Conservation (phyloP, 2,797 vertebrate genomes). For the Austrolebias charrua region DNA sequence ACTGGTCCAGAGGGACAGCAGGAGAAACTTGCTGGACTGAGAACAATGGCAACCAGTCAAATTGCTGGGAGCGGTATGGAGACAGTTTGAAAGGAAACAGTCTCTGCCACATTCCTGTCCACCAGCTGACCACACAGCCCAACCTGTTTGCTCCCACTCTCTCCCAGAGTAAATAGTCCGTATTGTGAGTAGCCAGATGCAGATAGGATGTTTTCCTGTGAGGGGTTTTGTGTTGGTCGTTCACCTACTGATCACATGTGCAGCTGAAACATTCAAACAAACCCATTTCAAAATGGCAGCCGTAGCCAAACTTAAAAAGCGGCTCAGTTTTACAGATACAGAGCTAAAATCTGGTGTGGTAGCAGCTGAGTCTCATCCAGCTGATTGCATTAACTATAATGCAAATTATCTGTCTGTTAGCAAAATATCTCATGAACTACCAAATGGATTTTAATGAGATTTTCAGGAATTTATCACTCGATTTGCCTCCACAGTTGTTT, state of each 20-base stretch:
- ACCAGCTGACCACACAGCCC: constrained; percentile 51
- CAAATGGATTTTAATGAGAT: too few relatives aligned
- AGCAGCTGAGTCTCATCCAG: too few relatives aligned
- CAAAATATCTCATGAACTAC: too few relatives aligned
- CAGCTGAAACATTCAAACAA: background rate
- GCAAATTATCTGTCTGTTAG: too few relatives aligned
- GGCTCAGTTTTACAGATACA: too few relatives aligned
- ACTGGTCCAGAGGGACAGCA: constrained; percentile 19
- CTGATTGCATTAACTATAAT: too few relatives aligned
- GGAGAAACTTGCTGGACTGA: constrained; percentile 5
- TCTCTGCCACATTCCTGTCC: constrained; percentile 50
- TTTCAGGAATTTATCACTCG: too few relatives aligned
- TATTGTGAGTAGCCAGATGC: constrained; percentile 23
- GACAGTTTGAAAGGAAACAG: constrained; percentile 35
- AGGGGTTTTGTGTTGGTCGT: constrained; percentile 6
- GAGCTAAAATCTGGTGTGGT: too few relatives aligned
- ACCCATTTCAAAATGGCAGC: too few relatives aligned
- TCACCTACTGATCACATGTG: background rate
- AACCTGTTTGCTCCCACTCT: constrained; percentile 49
- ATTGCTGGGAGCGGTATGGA: constrained; percentile 14
- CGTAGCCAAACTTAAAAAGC: too few relatives aligned
- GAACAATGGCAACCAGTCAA: constrained; percentile 49
- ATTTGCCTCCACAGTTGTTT: too few relatives aligned
- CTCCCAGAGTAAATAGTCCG: constrained; percentile 26
- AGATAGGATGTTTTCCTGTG: constrained; percentile 6